Conservation (phyloP, 2,888 invertebrate genomes). For the Ophion slaviceki region DNA sequence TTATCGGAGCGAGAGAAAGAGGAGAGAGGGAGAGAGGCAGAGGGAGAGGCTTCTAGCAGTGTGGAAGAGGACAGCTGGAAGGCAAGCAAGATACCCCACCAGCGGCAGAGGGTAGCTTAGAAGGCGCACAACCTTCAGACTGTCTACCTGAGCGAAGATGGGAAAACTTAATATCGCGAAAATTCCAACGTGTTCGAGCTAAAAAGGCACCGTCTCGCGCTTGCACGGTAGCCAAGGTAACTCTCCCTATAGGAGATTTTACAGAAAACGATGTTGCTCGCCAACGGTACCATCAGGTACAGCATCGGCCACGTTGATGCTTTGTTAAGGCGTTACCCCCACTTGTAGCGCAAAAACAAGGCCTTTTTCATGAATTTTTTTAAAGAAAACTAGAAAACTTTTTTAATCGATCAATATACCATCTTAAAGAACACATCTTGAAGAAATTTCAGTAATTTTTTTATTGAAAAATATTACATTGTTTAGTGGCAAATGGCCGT, state of each 20-base stretch:
- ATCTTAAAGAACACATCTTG: no score
- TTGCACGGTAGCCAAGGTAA: constrained; percentile 48
- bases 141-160: constrained; percentile 5
- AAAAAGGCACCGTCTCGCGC: constrained; percentile 20
- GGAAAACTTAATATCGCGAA: constrained; percentile 57
- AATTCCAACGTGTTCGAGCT: constrained; percentile 48
- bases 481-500: no score
- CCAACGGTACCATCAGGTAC: background rate
- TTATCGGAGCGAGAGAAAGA: constrained; percentile 40
- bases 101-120: background rate
- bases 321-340: background rate
- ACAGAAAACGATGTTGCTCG: constrained; percentile 29
- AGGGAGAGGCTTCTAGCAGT: constrained; percentile 5
- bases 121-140: background rate
- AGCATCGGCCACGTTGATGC: constrained; percentile 21
- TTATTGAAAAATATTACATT: no score
- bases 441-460: no score
- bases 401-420: no score
- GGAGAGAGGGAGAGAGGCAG: constrained; percentile 14
- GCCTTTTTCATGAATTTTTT: no score
- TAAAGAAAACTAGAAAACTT: no score
- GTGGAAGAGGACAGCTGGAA: constrained; percentile 20
- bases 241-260: constrained; percentile 19
- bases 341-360: no score
- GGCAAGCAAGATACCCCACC: constrained; percentile 16